A percentile compares a stretch with the other conserved stretches of the same genome.
phyloP scores from a whole-genome alignment of 2,113 vertebrate species.

The Ploceus nigricollis region DNA sequence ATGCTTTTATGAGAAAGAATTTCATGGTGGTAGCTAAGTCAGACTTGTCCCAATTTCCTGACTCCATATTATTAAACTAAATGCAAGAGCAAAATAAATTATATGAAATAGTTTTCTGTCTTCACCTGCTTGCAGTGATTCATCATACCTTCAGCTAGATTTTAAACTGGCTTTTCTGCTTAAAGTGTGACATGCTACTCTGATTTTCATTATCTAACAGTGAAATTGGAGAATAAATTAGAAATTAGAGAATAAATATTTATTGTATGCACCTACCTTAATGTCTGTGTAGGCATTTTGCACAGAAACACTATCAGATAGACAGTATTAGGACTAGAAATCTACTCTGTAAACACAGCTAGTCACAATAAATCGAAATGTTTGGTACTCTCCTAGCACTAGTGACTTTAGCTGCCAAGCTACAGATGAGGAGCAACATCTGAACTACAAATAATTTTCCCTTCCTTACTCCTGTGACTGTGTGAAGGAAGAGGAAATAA shows the following conservation, averaged over 20 bases:
- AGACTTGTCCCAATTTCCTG: neutral
- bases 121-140: neutral
- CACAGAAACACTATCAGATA: neutral
- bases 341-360: neutral
- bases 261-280: neutral
- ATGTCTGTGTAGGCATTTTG: neutral
- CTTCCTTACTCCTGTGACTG: neutral
- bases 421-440: neutral
- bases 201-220: neutral
- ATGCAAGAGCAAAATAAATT: neutral
- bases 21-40: neutral
- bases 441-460: neutral
- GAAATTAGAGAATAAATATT: neutral
- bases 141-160: neutral
- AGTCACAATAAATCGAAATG: neutral
- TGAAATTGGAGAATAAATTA: neutral
- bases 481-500: neutral
- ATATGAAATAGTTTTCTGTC: neutral
- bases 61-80: neutral
- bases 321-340: neutral
- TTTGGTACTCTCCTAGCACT: neutral
- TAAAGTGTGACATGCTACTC: neutral
- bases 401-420: neutral
- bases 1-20: neutral
- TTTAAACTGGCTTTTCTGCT: neutral